Percentiles rank a stretch among this genome's conserved stretches.
Conservation (phyloP, 2,797 vertebrate species). For the Naso thynnoides region DNA sequence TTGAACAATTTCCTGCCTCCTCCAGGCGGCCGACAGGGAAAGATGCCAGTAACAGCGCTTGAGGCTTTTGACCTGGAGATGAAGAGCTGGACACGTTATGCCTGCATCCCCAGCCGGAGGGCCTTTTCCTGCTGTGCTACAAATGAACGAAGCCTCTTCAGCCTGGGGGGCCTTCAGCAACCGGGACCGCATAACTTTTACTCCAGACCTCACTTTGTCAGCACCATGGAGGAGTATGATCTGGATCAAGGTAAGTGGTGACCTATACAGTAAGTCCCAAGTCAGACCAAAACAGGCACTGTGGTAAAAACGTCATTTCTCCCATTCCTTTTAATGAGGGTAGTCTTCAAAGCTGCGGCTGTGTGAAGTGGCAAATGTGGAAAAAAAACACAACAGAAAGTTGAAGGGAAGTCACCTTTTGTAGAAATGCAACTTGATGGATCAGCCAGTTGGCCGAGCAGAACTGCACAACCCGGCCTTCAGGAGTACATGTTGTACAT, state of each 20-base stretch:
- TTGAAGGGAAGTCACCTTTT: no score
- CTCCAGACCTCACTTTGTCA: slow-evolving; percentile 97
- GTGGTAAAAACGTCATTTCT: no score
- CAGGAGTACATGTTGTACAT: no score
- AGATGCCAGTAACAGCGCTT: slow-evolving; percentile 95
- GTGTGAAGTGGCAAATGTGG: no score
- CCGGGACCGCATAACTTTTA: slow-evolving; percentile 99
- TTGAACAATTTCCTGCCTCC: neutral
- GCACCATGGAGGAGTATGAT: slow-evolving; percentile 96
- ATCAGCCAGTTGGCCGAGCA: no score
- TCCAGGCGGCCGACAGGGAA: slow-evolving; percentile 95
- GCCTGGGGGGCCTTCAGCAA: slow-evolving; percentile 96
- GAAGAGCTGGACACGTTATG: slow-evolving; percentile 92
- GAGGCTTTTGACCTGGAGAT: slow-evolving; percentile 96
- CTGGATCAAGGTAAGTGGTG: slow-evolving; percentile 88
- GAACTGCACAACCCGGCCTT: no score
- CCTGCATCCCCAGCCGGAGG: slow-evolving; percentile 94
- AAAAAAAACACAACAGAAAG: no score
- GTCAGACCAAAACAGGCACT: no score
- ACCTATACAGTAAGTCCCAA: neutral
- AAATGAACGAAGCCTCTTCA: slow-evolving; percentile 89
- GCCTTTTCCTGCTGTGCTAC: slow-evolving; percentile 92
- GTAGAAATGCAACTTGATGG: no score
- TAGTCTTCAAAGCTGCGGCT: no score
- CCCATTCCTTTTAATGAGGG: no score